Evolutionary conservation across 2,797 vertebrate species (phyloP).

Genomic region (Tapirus indicus): DNA sequence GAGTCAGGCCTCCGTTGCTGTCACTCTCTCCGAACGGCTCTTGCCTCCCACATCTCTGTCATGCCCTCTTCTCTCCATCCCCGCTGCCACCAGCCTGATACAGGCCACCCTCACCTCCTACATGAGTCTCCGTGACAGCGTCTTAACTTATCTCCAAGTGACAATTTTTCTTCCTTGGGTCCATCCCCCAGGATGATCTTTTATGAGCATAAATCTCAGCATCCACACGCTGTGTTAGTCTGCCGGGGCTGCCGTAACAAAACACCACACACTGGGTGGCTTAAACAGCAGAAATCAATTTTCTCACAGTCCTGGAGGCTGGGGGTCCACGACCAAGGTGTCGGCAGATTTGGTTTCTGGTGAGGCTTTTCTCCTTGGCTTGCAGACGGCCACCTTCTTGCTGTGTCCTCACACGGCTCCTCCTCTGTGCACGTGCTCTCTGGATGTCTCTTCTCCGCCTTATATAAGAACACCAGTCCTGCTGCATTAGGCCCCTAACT

Average conservation of each 20-base stretch:
- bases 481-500: not conserved
- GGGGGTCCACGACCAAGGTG: not conserved
- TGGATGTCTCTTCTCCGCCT: not conserved
- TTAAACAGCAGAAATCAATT: not conserved
- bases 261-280: not conserved
- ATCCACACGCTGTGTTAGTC: not conserved
- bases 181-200: not conserved
- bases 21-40: not conserved
- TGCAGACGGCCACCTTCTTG: not conserved
- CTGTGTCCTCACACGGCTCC: not conserved
- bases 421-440: rapidly evolving
- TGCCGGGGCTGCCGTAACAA: not conserved
- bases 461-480: not conserved
- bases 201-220: not conserved
- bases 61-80: not conserved
- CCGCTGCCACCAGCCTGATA: not conserved
- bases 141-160: not conserved
- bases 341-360: not conserved
- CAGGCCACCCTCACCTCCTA: not conserved
- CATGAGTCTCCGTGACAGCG: not conserved
- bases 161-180: not conserved
- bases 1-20: not conserved
- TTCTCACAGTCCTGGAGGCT: not conserved
- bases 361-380: not conserved
- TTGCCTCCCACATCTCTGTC: not conserved